phyloP scores from a whole-genome alignment of 2,113 vertebrate species.

The Fulmarus glacialis region DNA sequence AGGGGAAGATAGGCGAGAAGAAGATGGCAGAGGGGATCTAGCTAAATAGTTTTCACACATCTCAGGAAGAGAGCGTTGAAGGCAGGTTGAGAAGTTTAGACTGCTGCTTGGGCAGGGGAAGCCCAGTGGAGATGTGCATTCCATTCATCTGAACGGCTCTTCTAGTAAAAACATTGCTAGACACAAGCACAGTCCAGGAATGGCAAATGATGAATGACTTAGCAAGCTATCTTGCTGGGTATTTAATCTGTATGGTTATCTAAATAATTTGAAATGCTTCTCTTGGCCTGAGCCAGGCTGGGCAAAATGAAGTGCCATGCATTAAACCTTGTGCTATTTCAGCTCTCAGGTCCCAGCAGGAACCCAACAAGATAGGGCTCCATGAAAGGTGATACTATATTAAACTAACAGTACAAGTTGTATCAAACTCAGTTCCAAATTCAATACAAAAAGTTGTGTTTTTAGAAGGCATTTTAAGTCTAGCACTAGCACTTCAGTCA shows the following conservation, averaged over 20 bases:
- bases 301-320: conserved; percentile 51
- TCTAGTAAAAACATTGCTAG: conserved; percentile 56
- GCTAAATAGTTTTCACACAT: not conserved
- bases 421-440: conserved; percentile 48
- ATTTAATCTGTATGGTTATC: conserved; percentile 64
- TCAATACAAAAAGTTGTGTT: not conserved
- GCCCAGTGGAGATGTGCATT: conserved; percentile 25
- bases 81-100: not conserved
- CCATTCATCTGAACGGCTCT: conserved; percentile 46
- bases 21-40: not conserved
- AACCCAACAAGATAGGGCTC: conserved; percentile 6
- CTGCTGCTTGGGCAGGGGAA: not conserved
- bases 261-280: conserved; percentile 65
- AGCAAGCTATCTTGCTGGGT: conserved; percentile 51
- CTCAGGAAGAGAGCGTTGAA: not conserved
- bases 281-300: conserved; percentile 49
- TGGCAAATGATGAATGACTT: conserved; percentile 68
- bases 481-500: conserved; percentile 12
- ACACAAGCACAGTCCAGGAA: conserved; percentile 41
- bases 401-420: conserved; percentile 58
- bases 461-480: conserved; percentile 36
- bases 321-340: conserved; percentile 42
- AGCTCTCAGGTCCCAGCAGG: conserved; percentile 40
- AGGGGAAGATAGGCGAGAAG: not conserved
- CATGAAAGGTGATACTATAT: conserved; percentile 53